Evolutionary conservation across 1,140 invertebrate species (phyloP).

Genomic region (Macrocentrus cingulum): DNA sequence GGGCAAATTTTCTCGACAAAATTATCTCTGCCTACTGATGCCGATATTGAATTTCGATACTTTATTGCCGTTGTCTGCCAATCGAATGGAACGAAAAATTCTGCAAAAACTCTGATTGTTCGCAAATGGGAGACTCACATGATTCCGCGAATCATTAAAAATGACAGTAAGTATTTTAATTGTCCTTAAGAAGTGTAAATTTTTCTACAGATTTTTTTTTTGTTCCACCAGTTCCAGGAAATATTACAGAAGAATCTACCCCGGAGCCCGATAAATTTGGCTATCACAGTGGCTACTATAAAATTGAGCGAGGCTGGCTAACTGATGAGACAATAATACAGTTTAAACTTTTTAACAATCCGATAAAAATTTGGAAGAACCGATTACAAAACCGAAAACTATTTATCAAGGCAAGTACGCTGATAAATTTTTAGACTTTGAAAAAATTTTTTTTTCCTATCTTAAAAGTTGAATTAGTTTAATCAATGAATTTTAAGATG

Average conservation of each 20-base stretch:
- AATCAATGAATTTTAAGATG: no score
- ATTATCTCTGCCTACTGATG: conserved; percentile 64
- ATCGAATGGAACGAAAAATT: conserved; percentile 56
- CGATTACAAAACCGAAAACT: conserved; percentile 72
- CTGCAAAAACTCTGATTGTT: conserved; percentile 66
- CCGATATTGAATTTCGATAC: conserved; percentile 76
- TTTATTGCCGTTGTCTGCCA: conserved; percentile 64
- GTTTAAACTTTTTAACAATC: conserved; percentile 82
- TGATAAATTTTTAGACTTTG: no score
- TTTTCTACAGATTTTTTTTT: conserved; percentile 15
- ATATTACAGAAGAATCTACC: conserved; percentile 39
- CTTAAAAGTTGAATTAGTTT: no score
- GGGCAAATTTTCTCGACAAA: conserved; percentile 50
- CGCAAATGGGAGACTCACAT: conserved; percentile 84
- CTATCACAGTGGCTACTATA: conserved; percentile 63
- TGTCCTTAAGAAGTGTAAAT: not conserved
- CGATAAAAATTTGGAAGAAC: conserved; percentile 81
- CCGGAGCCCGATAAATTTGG: conserved; percentile 67
- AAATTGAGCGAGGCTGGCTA: conserved; percentile 83
- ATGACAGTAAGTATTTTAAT: conserved; percentile 49
- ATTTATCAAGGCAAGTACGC: conserved; percentile 64
- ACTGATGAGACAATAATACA: conserved; percentile 84
- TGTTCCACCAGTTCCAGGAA: conserved; percentile 44
- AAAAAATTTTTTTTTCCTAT: no score
- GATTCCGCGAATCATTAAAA: conserved; percentile 65